These are phyloP conservation scores for Sturnus vulgaris DNA, from an alignment of 2,113 vertebrate species.

Conservation along the genomic window DNA sequence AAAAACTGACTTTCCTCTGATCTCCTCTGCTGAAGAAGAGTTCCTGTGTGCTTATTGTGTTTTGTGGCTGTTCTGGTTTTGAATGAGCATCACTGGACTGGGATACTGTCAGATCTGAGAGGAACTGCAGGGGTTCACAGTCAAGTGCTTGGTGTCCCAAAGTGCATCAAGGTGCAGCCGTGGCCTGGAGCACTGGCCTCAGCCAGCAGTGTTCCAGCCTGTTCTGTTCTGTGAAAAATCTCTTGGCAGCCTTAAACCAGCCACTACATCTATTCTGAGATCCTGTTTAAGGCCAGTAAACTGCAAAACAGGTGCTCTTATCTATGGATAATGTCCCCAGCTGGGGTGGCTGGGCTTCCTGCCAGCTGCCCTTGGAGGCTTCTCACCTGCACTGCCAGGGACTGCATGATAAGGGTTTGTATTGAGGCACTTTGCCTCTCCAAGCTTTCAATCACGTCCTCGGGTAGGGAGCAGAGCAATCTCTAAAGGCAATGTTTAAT, in stretches of 20 bases:
- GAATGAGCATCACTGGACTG: neutral
- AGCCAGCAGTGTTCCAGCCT: neutral
- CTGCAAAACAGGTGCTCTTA: neutral
- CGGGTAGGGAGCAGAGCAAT: neutral
- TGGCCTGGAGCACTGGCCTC: neutral
- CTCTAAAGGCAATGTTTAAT: neutral
- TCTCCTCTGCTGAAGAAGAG: neutral
- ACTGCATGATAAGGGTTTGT: neutral
- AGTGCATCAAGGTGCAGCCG: neutral
- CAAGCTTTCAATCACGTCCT: neutral
- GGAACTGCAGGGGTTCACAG: neutral
- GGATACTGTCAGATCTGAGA: neutral
- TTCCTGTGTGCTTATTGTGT: neutral
- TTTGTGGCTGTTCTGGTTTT: neutral
- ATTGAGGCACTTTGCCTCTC: neutral
- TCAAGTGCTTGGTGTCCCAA: neutral
- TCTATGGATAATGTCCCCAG: neutral
- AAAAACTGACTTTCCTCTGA: neutral
- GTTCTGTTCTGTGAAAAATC: neutral
- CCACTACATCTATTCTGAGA: neutral
- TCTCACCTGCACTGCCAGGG: neutral
- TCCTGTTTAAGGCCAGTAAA: neutral
- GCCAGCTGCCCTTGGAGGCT: neutral
- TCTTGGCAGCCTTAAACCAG: neutral
- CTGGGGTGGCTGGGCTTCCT: neutral